phyloP scores from a whole-genome alignment of 2,888 invertebrate species.

The Campopleginae sp. region DNA sequence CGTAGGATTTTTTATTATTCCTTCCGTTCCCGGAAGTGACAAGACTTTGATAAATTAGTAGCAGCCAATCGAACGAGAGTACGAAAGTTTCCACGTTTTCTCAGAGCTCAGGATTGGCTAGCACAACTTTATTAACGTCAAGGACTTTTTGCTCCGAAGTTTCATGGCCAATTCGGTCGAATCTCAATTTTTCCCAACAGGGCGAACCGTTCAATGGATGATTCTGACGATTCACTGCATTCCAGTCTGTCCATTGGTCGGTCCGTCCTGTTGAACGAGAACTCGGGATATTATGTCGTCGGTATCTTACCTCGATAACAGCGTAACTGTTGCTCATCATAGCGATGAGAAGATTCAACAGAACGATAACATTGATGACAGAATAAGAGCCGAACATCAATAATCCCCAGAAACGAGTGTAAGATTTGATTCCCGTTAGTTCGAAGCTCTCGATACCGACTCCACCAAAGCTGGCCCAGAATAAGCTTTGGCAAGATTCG shows the following conservation, averaged over 20 bases:
- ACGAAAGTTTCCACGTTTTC: too few relatives aligned
- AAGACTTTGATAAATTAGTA: neutral
- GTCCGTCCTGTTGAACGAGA: neutral
- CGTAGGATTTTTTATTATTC: neutral
- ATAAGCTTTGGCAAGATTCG: constrained; percentile 97
- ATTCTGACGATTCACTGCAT: neutral
- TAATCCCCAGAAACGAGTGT: constrained; percentile 97
- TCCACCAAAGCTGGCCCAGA: constrained; percentile 98
- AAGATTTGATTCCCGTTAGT: constrained; percentile 92
- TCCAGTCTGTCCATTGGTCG: neutral
- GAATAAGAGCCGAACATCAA: constrained; percentile 98
- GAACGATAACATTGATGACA: constrained; percentile 96
- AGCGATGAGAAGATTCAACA: constrained; percentile 97
- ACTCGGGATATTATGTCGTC: neutral
- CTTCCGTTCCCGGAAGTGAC: neutral
- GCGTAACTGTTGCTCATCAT: constrained; percentile 99
- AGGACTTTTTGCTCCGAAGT: neutral
- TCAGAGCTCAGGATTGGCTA: too few relatives aligned
- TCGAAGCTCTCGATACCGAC: constrained; percentile 95
- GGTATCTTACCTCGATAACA: constrained; percentile 90
- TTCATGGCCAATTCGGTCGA: constrained; percentile 3
- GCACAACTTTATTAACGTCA: too few relatives aligned
- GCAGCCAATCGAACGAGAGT: too few relatives aligned
- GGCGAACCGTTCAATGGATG: neutral
- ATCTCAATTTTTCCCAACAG: neutral